Percentiles rank a stretch among this genome's conserved stretches.
These are phyloP conservation scores for Oegoconia quadripuncta DNA, from an alignment of 2,888 invertebrate species.

Conservation along the genomic window DNA sequence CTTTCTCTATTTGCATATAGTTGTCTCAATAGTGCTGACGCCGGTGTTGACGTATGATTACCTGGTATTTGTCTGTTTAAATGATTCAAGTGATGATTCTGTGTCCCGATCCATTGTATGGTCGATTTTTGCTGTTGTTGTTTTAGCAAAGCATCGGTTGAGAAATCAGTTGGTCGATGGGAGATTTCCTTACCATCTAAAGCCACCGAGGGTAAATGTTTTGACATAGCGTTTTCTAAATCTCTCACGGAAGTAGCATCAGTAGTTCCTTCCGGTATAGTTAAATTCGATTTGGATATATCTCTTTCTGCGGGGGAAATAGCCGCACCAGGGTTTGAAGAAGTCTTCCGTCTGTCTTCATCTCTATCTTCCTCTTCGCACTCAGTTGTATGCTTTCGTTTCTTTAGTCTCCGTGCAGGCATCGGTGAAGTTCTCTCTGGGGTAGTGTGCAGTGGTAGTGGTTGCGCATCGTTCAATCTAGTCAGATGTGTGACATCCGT, in stretches of 20 bases:
- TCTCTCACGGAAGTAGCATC: slow-evolving; percentile 89
- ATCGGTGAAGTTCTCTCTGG: slow-evolving; percentile 76
- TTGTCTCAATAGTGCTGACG: slow-evolving; percentile 92
- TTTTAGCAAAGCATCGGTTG: slow-evolving; percentile 90
- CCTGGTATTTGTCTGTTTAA: slow-evolving; percentile 80
- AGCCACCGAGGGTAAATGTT: slow-evolving; percentile 86
- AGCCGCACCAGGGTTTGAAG: slow-evolving; percentile 62
- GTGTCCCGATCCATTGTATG: slow-evolving; percentile 96
- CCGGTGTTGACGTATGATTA: slow-evolving; percentile 84
- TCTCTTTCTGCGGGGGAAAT: slow-evolving; percentile 68
- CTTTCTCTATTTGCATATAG: slow-evolving; percentile 96
- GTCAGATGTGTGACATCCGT: slow-evolving; percentile 69
- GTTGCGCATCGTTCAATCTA: slow-evolving; percentile 62
- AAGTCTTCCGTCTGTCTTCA: slow-evolving; percentile 65
- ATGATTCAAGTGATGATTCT: slow-evolving; percentile 82
- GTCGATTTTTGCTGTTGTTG: slow-evolving; percentile 88
- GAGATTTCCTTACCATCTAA: slow-evolving; percentile 76
- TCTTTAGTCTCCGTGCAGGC: slow-evolving; percentile 81
- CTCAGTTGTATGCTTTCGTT: slow-evolving; percentile 68
- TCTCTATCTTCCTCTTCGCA: slow-evolving; percentile 67
- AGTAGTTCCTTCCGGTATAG: slow-evolving; percentile 58
- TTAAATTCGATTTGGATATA: slow-evolving; percentile 55
- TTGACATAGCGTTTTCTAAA: slow-evolving; percentile 97
- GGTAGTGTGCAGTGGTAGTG: slow-evolving; percentile 61
- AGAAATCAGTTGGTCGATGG: slow-evolving; percentile 91